phyloP scores from a whole-genome alignment of 2,113 vertebrate genomes.

The Xiphophorus couchianus region DNA sequence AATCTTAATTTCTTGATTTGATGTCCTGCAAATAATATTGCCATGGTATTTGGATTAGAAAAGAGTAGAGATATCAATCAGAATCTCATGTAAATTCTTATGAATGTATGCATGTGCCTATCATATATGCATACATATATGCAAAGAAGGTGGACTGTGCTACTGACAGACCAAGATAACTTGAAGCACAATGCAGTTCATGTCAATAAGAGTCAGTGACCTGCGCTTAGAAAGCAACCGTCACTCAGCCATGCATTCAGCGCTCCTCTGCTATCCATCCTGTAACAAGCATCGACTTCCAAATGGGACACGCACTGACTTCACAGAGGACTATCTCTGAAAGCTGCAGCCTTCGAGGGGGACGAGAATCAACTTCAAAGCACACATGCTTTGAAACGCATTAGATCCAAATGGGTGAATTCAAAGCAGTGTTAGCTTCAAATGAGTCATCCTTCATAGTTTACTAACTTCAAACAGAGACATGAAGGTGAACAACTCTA shows the following conservation, averaged over 20 bases:
- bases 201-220: slow-evolving; percentile 15
- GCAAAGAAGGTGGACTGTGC: too few relatives aligned
- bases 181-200: slow-evolving; percentile 7
- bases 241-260: slow-evolving; percentile 54
- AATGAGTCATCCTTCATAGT: slow-evolving; percentile 72
- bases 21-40: too few relatives aligned
- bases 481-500: slow-evolving; percentile 38
- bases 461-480: slow-evolving; percentile 67
- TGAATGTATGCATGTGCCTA: too few relatives aligned
- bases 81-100: too few relatives aligned
- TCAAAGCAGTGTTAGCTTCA: slow-evolving; percentile 68
- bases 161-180: background rate
- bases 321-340: slow-evolving; percentile 63
- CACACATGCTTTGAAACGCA: slow-evolving; percentile 67
- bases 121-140: too few relatives aligned
- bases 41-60: too few relatives aligned
- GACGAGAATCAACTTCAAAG: slow-evolving; percentile 71
- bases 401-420: slow-evolving; percentile 65
- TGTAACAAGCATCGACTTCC: slow-evolving; percentile 69
- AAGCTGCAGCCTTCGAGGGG: slow-evolving; percentile 50
- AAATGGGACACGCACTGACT: slow-evolving; percentile 64
- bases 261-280: slow-evolving; percentile 44
- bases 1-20: too few relatives aligned
- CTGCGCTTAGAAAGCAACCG: slow-evolving; percentile 47
- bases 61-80: too few relatives aligned